Base-by-base conservation (phyloP, 2,888 invertebrate species). In the Amphipyra berbera region DNA sequence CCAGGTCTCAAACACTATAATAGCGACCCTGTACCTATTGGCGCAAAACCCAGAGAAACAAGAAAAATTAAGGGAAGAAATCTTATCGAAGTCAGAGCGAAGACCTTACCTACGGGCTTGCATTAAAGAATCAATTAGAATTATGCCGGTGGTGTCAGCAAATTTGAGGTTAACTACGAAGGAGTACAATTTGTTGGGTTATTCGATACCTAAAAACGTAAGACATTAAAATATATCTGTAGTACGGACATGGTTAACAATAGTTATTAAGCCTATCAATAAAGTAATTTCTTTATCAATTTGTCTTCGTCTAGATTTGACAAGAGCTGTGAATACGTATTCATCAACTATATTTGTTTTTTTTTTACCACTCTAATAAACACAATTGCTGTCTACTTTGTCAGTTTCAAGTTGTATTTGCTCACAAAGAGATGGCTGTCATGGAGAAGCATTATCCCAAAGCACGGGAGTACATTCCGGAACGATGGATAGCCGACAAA, bases 111-210 rank as follows among this genome's bases (percentile, higher is more conserved):
- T 97, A 15, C 96, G 95, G 66, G 97, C 97, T 0, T 97, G 96
- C 75, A 95, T 97, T 38, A 97, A 97, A 82, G 97, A 98, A 86
- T 94, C 96, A 0, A 84, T 97, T 61, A 94, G 97, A 77, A 69
- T 96, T 12, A 93, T 95, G 78, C 96, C 96, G 0, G 95, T 96
- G 1, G 95, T 95, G 0, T 85, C 95, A 12, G 97, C 95, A 0
- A 96, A 95, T 67, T 75, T 95, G 9, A 93, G 97, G 60, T 87
- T 88, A 56, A 90, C 95, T 49, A 85, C 87, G 0, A 92, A 94
- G 41, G 96, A 97, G 62, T 91, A 96, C 6, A 93, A 95, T 10
- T 81, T 97, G 0, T 90, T 95, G n/a, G 96, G 96, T 7, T 97
- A 96, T 80, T 85, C 86, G 61, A 91, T 97, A 79, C 96, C 97